Evolutionary conservation across 1,140 invertebrate species (phyloP), one percentile per base, ranked within the genome.

Genomic region (Trachymyrmex septentrionalis): DNA sequence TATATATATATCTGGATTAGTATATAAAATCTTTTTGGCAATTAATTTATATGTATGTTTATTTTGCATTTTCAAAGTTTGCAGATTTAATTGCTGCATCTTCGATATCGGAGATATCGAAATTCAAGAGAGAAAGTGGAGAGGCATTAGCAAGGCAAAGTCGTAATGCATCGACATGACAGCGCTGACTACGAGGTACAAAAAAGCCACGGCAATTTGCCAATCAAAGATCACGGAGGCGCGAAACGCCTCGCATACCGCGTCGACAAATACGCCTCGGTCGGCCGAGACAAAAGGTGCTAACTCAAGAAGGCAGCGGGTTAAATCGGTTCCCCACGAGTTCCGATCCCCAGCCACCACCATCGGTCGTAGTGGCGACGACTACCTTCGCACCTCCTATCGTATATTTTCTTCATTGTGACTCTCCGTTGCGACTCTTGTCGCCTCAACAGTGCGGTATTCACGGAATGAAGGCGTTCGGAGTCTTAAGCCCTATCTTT

Each of bases 221-320:
- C 87, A 88, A 88, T 88, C 86, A 87, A 77, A 63, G 67, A 73
- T 86, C 48, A 75, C 75, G 75, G 69, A 86, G 61, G 87, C 63
- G 87, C 72, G 87, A 90, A 90, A 88, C 77, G 76, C 76, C 71
- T 50, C 75, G 87, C 88, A 90, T 90, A 88, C 88, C 88, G 50
- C 57, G 57, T 80, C 86, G 88, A 88, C 86, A 81, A 88, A 86
- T 87, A 69, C 86, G 63, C 57, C 69, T 66, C 24, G 53, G 16
- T 34, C 59, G 44, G 48, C 24, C 34, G 53, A 64, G 88, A 90
- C 88, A 90, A 90, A 90, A 88, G 87, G 88, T 88, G 88, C 87
- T 86, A 87, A 87, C 85, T 90, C 72, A 81, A 81, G 57, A 48
- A 85, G 76, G 61, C 82, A 69, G 57, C 34, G 57, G 86, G 82